phyloP scores from a whole-genome alignment of 2,888 invertebrate species.

The Cheilosia impressa region DNA sequence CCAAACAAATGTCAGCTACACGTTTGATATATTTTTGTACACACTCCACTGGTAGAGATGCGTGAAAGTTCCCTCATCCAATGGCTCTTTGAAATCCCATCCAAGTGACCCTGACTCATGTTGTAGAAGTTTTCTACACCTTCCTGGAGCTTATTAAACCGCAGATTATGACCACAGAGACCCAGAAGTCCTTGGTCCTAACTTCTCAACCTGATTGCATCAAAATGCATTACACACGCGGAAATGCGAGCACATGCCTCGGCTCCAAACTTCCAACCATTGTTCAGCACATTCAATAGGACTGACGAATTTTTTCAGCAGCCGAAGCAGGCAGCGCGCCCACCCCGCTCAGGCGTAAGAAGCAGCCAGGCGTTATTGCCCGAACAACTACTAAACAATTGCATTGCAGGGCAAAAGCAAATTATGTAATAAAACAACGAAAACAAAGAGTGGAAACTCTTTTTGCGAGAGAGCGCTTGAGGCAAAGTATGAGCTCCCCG shows the following conservation, averaged over 20 bases:
- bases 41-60: no score
- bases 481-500: constrained; percentile 20
- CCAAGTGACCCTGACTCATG: no score
- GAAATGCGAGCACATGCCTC: not conserved
- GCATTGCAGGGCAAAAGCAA: constrained; percentile 57
- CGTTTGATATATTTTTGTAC: no score
- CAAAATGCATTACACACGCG: not conserved
- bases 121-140: no score
- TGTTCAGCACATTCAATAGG: constrained; percentile 33
- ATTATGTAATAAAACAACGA: constrained; percentile 54
- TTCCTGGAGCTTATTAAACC: no score
- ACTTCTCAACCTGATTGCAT: not conserved
- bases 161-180: no score
- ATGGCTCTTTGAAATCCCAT: no score
- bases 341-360: constrained; percentile 15
- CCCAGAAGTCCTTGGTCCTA: not conserved
- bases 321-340: not conserved
- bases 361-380: constrained; percentile 47
- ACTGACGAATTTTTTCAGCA: constrained; percentile 29
- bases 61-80: no score
- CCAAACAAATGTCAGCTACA: no score
- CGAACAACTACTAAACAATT: constrained; percentile 47
- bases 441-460: constrained; percentile 62
- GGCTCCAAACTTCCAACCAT: constrained; percentile 25
- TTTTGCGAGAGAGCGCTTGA: constrained; percentile 27